A percentile compares a stretch with the other conserved stretches of the same genome.
Evolutionary conservation across 2,888 invertebrate genomes (phyloP).

Genomic region (Apeira syringaria): DNA sequence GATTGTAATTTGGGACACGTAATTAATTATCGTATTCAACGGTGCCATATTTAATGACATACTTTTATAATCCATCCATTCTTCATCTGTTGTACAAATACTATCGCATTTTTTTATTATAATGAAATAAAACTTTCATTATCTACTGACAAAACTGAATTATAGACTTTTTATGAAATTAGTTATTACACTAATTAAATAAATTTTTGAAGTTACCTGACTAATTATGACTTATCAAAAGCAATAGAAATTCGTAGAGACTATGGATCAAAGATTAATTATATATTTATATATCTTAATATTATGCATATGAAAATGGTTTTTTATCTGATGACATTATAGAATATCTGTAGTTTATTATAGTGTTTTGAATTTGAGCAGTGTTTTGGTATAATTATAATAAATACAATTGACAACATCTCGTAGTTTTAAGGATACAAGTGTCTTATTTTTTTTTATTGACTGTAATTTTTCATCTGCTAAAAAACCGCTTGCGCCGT

Average conservation of each 20-base stretch:
- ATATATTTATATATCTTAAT: conserved; percentile 1
- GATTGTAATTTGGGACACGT: conserved; percentile 15
- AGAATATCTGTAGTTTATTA: no score
- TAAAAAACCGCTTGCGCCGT: no score
- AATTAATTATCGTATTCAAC: conserved; percentile 23
- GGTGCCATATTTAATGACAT: conserved; percentile 19
- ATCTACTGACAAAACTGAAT: neutral
- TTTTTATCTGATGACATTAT: no score
- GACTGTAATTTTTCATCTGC: no score
- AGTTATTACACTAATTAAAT: no score
- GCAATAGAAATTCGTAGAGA: conserved; percentile 6
- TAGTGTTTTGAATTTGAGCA: no score
- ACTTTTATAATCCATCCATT: conserved; percentile 16
- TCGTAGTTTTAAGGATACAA: no score
- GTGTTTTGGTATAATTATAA: no score
- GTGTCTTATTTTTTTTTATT: no score
- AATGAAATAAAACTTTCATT: neutral
- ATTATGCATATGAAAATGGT: neutral
- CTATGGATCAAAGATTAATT: neutral
- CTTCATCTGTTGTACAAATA: conserved; percentile 4
- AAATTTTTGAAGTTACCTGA: conserved; percentile 4
- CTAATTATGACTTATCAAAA: conserved; percentile 9
- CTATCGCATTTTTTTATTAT: neutral
- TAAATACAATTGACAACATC: no score
- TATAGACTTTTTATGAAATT: conserved; percentile 6